Conservation (phyloP, 2,113 vertebrate genomes). For the Cyphomyrus discorhynchus region DNA sequence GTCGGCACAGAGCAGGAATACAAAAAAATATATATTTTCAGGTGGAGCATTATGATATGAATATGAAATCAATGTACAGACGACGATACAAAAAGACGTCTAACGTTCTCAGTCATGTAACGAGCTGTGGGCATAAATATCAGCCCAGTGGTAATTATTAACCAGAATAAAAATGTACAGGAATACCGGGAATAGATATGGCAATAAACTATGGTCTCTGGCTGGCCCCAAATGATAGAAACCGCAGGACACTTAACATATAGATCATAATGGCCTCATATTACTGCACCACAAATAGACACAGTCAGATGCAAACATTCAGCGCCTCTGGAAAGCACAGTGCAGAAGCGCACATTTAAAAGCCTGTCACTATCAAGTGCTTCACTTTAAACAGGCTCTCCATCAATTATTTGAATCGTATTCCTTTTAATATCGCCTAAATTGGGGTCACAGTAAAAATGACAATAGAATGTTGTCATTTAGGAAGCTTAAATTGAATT, state of each 20-base stretch:
- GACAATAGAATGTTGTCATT: neutral
- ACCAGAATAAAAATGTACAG: neutral
- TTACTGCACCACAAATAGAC: neutral
- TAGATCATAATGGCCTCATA: neutral
- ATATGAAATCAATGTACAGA: neutral
- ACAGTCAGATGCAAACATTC: neutral
- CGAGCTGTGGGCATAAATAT: neutral
- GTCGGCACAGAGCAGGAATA: neutral
- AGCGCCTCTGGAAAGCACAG: neutral
- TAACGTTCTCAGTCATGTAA: neutral
- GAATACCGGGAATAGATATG: neutral
- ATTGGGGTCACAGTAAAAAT: neutral
- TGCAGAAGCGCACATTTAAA: neutral
- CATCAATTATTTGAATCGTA: neutral
- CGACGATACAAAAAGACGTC: neutral
- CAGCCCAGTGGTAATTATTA: neutral
- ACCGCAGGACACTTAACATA: neutral
- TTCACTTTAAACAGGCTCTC: neutral
- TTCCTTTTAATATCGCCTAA: neutral
- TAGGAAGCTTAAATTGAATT: neutral
- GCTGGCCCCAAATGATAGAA: neutral
- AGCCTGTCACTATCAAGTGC: neutral
- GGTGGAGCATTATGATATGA: neutral
- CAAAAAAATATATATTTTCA: neutral
- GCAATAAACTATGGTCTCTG: neutral